A percentile compares a stretch with the other conserved stretches of the same genome.
Evolutionary conservation across 1,140 invertebrate species (phyloP).

Genomic region (Drosophila arizonae): DNA sequence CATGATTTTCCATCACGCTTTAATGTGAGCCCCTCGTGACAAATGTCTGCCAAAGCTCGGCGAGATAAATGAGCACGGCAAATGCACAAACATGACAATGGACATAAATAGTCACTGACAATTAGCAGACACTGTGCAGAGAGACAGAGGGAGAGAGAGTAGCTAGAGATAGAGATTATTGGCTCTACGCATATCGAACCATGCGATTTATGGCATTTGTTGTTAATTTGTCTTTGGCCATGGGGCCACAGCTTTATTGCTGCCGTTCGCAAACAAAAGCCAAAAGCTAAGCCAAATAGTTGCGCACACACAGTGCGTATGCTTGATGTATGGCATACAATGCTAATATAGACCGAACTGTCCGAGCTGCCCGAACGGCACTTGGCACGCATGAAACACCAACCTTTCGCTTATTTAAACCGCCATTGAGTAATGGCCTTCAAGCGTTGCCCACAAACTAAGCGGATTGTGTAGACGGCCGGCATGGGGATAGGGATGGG

Average conservation of each 20-base stretch:
- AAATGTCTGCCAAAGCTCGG: slow-evolving; percentile 51
- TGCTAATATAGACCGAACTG: slow-evolving; percentile 38
- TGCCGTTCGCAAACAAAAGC: slow-evolving; percentile 41
- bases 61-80: slow-evolving; percentile 42
- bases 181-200: slow-evolving; percentile 54
- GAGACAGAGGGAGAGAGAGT: no score
- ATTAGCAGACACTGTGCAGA: slow-evolving; percentile 31
- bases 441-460: slow-evolving; percentile 60
- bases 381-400: slow-evolving; percentile 14
- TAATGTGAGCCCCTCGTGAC: slow-evolving; percentile 50
- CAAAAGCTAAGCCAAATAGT: slow-evolving; percentile 45
- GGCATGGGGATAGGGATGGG: background rate
- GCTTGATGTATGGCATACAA: slow-evolving; percentile 67
- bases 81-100: slow-evolving; percentile 50
- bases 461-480: slow-evolving; percentile 47
- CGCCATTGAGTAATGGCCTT: slow-evolving; percentile 62
- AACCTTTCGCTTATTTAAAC: slow-evolving; percentile 53
- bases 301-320: slow-evolving; percentile 64
- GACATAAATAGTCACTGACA: slow-evolving; percentile 57
- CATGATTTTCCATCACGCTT: slow-evolving; percentile 54
- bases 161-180: slow-evolving; percentile 3
- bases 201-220: slow-evolving; percentile 75
- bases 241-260: slow-evolving; percentile 34
- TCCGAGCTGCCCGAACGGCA: background rate
- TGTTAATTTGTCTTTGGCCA: slow-evolving; percentile 72